Base-by-base conservation (phyloP, 2,888 invertebrate genomes). In the Ophion slaviceki region DNA sequence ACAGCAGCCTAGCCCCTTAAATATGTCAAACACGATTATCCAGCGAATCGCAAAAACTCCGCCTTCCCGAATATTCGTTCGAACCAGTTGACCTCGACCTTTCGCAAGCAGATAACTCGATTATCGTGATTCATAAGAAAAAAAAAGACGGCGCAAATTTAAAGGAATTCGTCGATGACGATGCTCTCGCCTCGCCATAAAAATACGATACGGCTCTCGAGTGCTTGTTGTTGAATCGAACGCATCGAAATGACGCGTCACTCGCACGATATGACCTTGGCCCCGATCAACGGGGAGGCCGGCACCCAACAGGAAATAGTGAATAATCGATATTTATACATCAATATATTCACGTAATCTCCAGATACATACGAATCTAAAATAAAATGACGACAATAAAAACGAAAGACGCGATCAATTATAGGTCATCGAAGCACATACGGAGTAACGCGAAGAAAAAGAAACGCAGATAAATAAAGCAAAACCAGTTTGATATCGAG, bases 401-500 rank as follows among this genome's bases (percentile, higher is more conserved):
- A 61, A 36, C 47, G 70, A 57, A 64, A 64, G 24, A 20, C 14
- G 70, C 32, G n/a, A 40, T 72, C 6, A 72, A 24, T 24, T 36
- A 59, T 80, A 61, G 72, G 62, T 70, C 74, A 74, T 64, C 53
- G 57, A 4, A 20, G 14, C 57, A 14, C 5, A 7, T 11, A 66
- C 20, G 59, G 6, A 62, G 32, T 7, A 47, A 75, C 24, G 57
- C 40, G 40, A 81, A n/a, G 47, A 67, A 57, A 82, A 81, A 84
- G 32, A 4, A 32, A 82, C 77, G 6, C 6, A 40, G 67, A 83
- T 32, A 62, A 68, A 57, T 61, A 66, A 72, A 78, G 47, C 10
- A 62, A 86, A 89, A 91, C 88, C 88, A 87, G 89, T 90, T 72
- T 85, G 45, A 72, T 68, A 80, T 80, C 68, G 81, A 81, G 84